A percentile compares a stretch with the other conserved stretches of the same genome.
Evolutionary conservation across 2,888 invertebrate species (phyloP).

Genomic region (Tetragonula carbonaria): DNA sequence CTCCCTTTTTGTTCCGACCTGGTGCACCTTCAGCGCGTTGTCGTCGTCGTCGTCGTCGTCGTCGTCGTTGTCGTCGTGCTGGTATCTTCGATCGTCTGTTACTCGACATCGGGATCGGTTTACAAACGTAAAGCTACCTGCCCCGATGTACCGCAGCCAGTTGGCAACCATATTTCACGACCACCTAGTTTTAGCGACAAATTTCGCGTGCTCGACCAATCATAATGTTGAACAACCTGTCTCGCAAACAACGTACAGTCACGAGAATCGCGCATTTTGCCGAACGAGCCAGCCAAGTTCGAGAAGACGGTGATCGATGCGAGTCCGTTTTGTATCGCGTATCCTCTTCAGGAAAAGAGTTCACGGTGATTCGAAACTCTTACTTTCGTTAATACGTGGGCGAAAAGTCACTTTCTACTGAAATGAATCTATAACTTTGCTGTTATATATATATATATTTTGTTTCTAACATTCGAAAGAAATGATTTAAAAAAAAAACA

Average conservation of each 20-base stretch:
- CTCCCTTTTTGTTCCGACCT: constrained; percentile 17
- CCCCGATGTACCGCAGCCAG: constrained; percentile 2
- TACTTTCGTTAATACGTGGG: too few species aligned
- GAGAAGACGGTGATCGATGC: too few species aligned
- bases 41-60: constrained; percentile 24
- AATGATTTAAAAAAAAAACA: too few species aligned
- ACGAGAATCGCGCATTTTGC: background rate
- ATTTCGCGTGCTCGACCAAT: constrained; percentile 57
- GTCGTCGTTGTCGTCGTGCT: constrained; percentile 21
- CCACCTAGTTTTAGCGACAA: constrained; percentile 55
- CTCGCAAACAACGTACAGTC: background rate
- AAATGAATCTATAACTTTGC: too few species aligned
- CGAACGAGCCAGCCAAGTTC: too few species aligned
- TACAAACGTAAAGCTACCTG: constrained; percentile 33
- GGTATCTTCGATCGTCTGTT: constrained; percentile 35
- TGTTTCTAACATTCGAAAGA: too few species aligned
- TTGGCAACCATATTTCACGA: constrained; percentile 55
- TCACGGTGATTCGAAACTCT: too few species aligned
- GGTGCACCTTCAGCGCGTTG: constrained; percentile 1
- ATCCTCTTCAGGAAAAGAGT: too few species aligned
- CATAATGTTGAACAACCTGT: constrained; percentile 47
- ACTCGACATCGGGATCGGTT: constrained; percentile 35
- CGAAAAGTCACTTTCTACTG: too few species aligned
- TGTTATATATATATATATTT: too few species aligned
- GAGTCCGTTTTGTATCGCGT: too few species aligned